Percentiles rank a stretch among this genome's conserved stretches.
phyloP scores from a whole-genome alignment of 2,797 vertebrate species.

The Danio albolineatus region DNA sequence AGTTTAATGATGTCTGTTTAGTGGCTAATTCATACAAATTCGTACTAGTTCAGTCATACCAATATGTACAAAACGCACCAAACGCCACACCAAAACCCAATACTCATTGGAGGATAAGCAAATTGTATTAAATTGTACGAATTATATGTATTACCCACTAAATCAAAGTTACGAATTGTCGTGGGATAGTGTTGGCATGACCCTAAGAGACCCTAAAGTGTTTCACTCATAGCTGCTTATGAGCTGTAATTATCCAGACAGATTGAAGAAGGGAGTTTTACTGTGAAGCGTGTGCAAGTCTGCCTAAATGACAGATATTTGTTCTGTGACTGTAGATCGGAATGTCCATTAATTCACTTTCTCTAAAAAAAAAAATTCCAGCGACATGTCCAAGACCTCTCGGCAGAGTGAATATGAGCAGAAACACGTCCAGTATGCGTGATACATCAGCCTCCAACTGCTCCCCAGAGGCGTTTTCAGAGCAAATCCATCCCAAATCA shows the following conservation, averaged over 20 bases:
- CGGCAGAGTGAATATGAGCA: conserved; percentile 54
- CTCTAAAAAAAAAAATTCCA: conserved; percentile 65
- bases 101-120: too few relatives aligned
- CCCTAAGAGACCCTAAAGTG: background rate
- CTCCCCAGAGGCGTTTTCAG: conserved; percentile 61
- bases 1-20: too few relatives aligned
- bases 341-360: conserved; percentile 61
- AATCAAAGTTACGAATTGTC: too few relatives aligned
- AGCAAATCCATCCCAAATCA: conserved; percentile 67
- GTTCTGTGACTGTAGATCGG: conserved; percentile 33
- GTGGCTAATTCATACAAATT: too few relatives aligned
- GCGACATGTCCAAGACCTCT: conserved; percentile 50
- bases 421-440: conserved; percentile 67
- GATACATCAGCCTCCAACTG: conserved; percentile 65
- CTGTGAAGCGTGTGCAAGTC: background rate
- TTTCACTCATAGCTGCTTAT: background rate
- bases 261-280: background rate
- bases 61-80: too few relatives aligned
- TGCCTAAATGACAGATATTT: conserved; percentile 7
- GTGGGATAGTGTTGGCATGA: too few relatives aligned
- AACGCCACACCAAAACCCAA: too few relatives aligned
- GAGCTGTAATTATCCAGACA: background rate
- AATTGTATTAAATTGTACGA: too few relatives aligned
- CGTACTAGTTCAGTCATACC: too few relatives aligned
- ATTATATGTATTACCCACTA: too few relatives aligned